A percentile compares a stretch with the other conserved stretches of the same genome.
phyloP scores from a whole-genome alignment of 1,140 invertebrate species.

The Bemisia tabaci region DNA sequence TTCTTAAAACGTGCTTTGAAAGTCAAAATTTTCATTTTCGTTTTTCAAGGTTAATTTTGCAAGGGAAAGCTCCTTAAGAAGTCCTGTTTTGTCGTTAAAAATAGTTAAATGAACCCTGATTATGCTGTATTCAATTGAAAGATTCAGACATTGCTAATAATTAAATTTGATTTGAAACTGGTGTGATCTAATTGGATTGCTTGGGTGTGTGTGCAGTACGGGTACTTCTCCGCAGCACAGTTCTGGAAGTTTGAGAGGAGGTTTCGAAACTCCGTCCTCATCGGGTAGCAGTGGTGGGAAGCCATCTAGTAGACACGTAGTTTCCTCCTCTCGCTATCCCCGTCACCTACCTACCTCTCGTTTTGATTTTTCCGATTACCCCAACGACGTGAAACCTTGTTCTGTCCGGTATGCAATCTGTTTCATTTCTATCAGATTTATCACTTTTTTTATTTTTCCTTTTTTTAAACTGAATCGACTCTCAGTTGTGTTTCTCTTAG shows the following conservation, averaged over 20 bases:
- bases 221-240: constrained; percentile 14
- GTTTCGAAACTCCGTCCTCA: constrained; percentile 25
- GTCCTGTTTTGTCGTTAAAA: too few relatives aligned
- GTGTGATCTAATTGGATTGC: constrained; percentile 1
- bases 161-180: too few relatives aligned
- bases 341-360: constrained; percentile 14
- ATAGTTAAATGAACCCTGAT: too few relatives aligned
- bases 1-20: too few relatives aligned
- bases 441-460: too few relatives aligned
- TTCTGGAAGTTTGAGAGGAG: constrained; percentile 13
- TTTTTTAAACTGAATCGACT: too few relatives aligned
- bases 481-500: too few relatives aligned
- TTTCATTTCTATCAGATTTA: constrained; percentile 19
- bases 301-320: background rate
- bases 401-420: constrained; percentile 5
- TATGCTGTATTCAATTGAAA: too few relatives aligned
- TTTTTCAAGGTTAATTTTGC: too few relatives aligned
- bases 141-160: too few relatives aligned
- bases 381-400: constrained; percentile 6
- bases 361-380: constrained; percentile 18
- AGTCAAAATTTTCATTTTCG: too few relatives aligned
- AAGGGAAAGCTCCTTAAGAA: too few relatives aligned
- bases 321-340: background rate
- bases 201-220: constrained; percentile 8
- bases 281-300: constrained; percentile 22